phyloP scores from a whole-genome alignment of 2,888 invertebrate genomes.

The Lapara coniferarum region DNA sequence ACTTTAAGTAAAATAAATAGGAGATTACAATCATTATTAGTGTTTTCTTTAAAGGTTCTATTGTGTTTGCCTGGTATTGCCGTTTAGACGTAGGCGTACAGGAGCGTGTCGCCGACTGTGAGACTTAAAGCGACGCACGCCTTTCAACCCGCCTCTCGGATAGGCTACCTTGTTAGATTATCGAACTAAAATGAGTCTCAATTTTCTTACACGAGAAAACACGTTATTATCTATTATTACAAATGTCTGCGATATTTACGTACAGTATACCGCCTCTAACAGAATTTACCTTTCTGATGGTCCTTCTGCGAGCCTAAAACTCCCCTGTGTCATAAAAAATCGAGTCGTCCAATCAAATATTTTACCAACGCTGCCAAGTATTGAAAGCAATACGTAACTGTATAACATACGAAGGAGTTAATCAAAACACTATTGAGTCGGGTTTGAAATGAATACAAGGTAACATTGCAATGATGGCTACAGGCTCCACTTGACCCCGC shows the following conservation, averaged over 20 bases:
- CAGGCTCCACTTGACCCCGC: conserved; percentile 46
- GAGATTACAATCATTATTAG: not conserved
- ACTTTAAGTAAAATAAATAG: too few species aligned
- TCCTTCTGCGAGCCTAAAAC: too few species aligned
- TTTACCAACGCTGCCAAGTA: not conserved
- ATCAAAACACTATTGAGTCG: conserved; percentile 44
- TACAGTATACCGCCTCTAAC: too few species aligned
- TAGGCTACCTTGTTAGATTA: conserved; percentile 50
- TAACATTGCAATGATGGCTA: conserved; percentile 45
- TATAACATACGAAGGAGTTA: conserved; percentile 28
- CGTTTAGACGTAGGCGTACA: not conserved
- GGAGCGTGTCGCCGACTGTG: conserved; percentile 11
- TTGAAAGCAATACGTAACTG: conserved; percentile 10
- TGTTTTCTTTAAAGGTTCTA: not conserved
- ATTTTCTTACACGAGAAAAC: conserved; percentile 35
- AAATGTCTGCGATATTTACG: too few species aligned
- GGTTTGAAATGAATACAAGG: conserved; percentile 46
- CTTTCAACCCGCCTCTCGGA: conserved; percentile 53
- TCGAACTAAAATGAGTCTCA: conserved; percentile 38
- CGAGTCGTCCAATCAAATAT: too few species aligned
- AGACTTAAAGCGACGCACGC: conserved; percentile 46
- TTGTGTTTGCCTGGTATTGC: not conserved
- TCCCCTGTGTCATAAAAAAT: too few species aligned
- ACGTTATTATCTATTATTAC: not conserved
- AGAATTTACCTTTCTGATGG: too few species aligned